Percentiles rank a stretch among this genome's conserved stretches.
Conservation (phyloP, 2,113 vertebrate species). For the Neodon shergylaensis region DNA sequence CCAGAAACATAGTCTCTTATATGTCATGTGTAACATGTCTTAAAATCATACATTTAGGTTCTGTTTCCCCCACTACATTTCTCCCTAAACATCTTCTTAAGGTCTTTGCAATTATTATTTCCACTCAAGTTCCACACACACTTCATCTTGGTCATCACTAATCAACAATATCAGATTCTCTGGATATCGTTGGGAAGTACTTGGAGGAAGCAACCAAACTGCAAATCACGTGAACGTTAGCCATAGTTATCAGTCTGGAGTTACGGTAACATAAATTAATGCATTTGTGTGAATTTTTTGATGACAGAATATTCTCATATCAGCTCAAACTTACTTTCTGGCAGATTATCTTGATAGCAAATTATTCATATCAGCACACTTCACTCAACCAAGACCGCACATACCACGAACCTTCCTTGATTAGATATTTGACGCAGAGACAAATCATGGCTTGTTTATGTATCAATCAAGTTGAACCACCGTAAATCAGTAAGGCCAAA, state of each 20-base stretch:
- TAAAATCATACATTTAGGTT: not conserved
- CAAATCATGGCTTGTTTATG: slow-evolving; percentile 29
- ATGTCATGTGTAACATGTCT: not conserved
- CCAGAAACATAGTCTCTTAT: not conserved
- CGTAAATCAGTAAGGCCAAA: slow-evolving; percentile 41
- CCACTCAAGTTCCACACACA: not conserved
- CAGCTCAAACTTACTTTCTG: slow-evolving; percentile 45
- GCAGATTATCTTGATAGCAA: not conserved
- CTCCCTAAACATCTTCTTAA: not conserved
- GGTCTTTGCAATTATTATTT: not conserved
- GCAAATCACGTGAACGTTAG: not conserved
- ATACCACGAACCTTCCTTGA: not conserved
- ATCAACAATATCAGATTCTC: not conserved
- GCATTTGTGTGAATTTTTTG: not conserved
- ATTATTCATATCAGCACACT: slow-evolving; percentile 23
- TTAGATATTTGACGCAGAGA: slow-evolving; percentile 13
- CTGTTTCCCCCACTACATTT: not conserved
- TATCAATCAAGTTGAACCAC: slow-evolving; percentile 37
- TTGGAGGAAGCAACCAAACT: not conserved
- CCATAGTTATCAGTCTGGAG: not conserved
- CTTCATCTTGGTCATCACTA: not conserved
- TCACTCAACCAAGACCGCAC: not conserved
- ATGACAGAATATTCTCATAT: not conserved
- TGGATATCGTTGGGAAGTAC: not conserved
- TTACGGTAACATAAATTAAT: not conserved